Evolutionary conservation across 1,140 invertebrate species (phyloP), one percentile per base, ranked within the genome.

Genomic region (Drosophila nigromelanica): DNA sequence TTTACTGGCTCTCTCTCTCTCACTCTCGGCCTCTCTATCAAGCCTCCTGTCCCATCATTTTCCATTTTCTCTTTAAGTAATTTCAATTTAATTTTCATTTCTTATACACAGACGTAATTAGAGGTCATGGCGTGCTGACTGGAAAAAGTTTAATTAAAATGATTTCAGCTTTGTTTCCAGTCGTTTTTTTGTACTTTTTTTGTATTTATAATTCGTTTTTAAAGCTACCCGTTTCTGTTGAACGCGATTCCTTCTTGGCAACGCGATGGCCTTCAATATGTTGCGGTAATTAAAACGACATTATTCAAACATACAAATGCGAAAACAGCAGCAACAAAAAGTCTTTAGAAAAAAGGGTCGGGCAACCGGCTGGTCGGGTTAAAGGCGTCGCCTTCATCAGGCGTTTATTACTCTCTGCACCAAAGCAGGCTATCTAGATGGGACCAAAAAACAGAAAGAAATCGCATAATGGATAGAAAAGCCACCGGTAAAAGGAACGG

Each of bases 231-330:
- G 58, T 70, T 71, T 30, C 40, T 12, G 55, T 56, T 62, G 51
- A 39, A 59, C 63, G 37, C 40, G 63, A 63, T 64, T 67, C 21
- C 33, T 42, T 54, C 64, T 56, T 69, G 58, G 56, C 37, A 52
- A 62, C 15, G 50, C 35, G 50, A 33, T 14, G 51, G 35, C 55
- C 61, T 55, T 76, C 69, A 66, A 72, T 79, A 74, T 83, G 77
- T 77, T 77, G 85, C 67, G 85, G 83, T 89, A 89, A 89, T 89
- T 89, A 89, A 89, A 89, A 89, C 78, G 85, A 89, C 83, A 89
- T 89, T 89, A 89, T 83, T 89, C 76, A 89, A 83, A 76, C 62
- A 68, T 64, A 76, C 72, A 75, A 78, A 74, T 74, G 59, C 55
- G 33, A 55, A 54, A 69, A 70, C 37, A 62, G 33, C 35, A 21